Percentiles rank a stretch among this genome's conserved stretches.
These are phyloP conservation scores for Albula glossodonta DNA, from an alignment of 2,113 vertebrate species.

Conservation along the genomic window DNA sequence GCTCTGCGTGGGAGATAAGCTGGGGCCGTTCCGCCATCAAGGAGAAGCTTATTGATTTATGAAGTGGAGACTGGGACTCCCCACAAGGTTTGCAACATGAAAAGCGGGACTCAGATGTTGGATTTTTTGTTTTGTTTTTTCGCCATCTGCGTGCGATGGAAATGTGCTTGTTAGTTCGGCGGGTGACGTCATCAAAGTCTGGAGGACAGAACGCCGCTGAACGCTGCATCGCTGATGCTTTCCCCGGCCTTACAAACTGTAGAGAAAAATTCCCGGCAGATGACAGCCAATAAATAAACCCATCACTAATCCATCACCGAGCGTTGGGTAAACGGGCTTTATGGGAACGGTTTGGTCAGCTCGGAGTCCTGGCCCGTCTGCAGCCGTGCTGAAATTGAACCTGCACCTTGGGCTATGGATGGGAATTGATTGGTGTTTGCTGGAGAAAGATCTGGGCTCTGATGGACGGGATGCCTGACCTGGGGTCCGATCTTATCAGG, in stretches of 20 bases:
- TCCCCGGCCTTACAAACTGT: background rate
- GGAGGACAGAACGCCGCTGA: background rate
- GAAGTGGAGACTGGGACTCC: constrained; percentile 21
- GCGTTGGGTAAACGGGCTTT: background rate
- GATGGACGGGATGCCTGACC: constrained; percentile 45
- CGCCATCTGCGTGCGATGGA: background rate
- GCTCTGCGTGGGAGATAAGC: constrained; percentile 35
- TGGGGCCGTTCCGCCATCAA: constrained; percentile 36
- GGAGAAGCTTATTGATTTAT: background rate
- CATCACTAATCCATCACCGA: background rate
- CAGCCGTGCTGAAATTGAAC: constrained; percentile 53
- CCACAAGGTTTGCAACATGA: background rate
- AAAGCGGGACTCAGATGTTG: background rate
- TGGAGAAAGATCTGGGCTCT: constrained; percentile 45
- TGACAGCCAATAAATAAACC: background rate
- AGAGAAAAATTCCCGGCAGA: background rate
- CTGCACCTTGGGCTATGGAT: constrained; percentile 48
- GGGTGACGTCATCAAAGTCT: background rate
- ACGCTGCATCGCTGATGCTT: background rate
- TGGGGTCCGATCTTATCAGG: constrained; percentile 55
- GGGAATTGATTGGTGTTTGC: constrained; percentile 59
- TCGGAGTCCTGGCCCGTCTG: constrained; percentile 38
- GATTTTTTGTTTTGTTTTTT: background rate
- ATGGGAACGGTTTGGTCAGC: constrained; percentile 36
- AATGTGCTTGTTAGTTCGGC: background rate